Percentiles rank a stretch among this genome's conserved stretches.
Evolutionary conservation across 2,113 vertebrate species (phyloP).

Genomic region (Aegithalos caudatus): DNA sequence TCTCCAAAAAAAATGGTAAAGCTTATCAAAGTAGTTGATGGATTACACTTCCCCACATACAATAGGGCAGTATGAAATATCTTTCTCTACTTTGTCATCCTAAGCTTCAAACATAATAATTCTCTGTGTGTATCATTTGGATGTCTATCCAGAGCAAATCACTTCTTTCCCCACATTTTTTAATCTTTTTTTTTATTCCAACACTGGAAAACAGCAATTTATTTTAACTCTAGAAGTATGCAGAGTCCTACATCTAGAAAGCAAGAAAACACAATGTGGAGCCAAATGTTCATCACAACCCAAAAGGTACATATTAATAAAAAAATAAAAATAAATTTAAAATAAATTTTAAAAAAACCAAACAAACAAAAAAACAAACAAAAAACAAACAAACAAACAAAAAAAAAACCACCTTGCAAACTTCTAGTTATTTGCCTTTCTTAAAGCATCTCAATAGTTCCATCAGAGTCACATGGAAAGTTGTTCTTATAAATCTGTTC

Average conservation of each 20-base stretch:
- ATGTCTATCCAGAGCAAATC: neutral
- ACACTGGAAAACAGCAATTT: slow-evolving; percentile 32
- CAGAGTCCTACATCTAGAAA: slow-evolving; percentile 30
- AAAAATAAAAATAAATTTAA: neutral
- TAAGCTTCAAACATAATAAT: slow-evolving; percentile 26
- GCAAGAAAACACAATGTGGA: neutral
- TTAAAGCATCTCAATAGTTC: neutral
- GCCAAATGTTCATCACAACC: neutral
- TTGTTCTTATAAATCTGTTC: neutral
- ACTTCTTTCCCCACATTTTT: slow-evolving; percentile 11
- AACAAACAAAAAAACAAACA: too few relatives aligned
- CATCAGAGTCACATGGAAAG: neutral
- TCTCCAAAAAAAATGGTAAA: slow-evolving; percentile 42
- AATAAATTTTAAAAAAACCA: too few relatives aligned
- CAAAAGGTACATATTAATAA: neutral
- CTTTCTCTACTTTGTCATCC: slow-evolving; percentile 55
- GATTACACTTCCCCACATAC: slow-evolving; percentile 48
- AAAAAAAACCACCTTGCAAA: neutral
- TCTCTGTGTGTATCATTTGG: neutral
- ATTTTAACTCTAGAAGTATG: neutral
- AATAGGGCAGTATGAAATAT: slow-evolving; percentile 62
- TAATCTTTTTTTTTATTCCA: slow-evolving; percentile 3
- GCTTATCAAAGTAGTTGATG: slow-evolving; percentile 49
- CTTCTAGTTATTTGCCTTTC: neutral
- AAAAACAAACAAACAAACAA: too few relatives aligned